Conservation (phyloP, 2,113 vertebrate genomes). For the Leptobrachium ailaonicum region DNA sequence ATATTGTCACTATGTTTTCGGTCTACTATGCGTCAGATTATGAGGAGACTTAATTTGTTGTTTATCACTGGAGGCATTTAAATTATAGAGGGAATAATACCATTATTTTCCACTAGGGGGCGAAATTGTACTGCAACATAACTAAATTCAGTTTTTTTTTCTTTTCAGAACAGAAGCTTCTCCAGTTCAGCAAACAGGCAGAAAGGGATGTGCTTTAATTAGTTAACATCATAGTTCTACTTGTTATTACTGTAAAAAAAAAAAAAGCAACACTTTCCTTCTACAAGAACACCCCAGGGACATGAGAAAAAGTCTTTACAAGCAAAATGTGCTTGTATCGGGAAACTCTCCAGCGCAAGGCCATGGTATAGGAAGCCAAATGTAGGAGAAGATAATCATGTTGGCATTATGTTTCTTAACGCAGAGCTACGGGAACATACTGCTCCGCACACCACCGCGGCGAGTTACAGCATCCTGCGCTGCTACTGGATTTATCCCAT, state of each 20-base stretch:
- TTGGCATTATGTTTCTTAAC: not conserved
- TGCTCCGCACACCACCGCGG: not conserved
- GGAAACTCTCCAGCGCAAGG: not conserved
- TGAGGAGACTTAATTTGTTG: not conserved
- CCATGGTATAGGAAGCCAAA: not conserved
- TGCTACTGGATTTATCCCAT: not conserved
- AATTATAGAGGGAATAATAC: constrained; percentile 27
- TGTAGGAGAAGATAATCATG: not conserved
- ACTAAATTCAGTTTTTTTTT: not conserved
- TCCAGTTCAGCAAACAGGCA: not conserved
- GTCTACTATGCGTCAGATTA: not conserved
- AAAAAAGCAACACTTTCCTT: constrained; percentile 16
- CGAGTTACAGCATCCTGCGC: not conserved
- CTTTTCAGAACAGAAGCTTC: not conserved
- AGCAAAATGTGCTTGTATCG: constrained; percentile 1
- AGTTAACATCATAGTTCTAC: constrained; percentile 43
- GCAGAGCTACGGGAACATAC: not conserved
- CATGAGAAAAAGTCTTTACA: not conserved
- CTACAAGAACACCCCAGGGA: constrained; percentile 19
- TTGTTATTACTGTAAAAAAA: constrained; percentile 32
- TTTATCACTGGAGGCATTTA: not conserved
- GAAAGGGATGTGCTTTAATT: constrained; percentile 29
- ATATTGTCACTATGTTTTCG: not conserved
- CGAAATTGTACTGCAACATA: constrained; percentile 4
- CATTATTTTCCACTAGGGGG: constrained; percentile 20